Percentiles rank a stretch among this genome's conserved stretches.
Evolutionary conservation across 2,888 invertebrate species (phyloP).

Genomic region (Drosophila vallismaia): DNA sequence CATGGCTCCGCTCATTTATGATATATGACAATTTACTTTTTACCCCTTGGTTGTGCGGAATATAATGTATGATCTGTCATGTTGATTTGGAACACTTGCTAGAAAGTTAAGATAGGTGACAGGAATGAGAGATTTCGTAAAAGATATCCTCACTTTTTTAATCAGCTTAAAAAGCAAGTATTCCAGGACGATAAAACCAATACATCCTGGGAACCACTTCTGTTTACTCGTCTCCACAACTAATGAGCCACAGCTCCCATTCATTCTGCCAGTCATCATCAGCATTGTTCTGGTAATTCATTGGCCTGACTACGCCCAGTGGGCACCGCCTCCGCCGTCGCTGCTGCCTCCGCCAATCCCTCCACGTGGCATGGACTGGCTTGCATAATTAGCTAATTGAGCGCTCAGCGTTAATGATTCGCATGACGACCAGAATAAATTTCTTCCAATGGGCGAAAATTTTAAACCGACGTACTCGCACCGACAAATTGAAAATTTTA

Average conservation of each 20-base stretch:
- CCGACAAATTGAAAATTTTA: constrained; percentile 22
- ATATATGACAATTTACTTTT: constrained; percentile 43
- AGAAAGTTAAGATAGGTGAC: background rate
- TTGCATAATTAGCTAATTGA: constrained; percentile 66
- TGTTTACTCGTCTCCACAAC: constrained; percentile 12
- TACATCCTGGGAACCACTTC: background rate
- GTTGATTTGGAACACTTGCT: background rate
- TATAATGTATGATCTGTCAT: background rate
- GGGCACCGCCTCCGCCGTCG: constrained; percentile 8
- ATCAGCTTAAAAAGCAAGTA: background rate
- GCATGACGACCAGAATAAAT: constrained; percentile 19
- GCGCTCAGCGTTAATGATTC: constrained; percentile 44
- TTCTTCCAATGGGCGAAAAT: background rate
- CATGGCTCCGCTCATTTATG: constrained; percentile 46
- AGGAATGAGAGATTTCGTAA: background rate
- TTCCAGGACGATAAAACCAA: background rate
- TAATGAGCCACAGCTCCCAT: constrained; percentile 33
- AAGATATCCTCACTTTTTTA: background rate
- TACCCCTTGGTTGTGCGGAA: constrained; percentile 5
- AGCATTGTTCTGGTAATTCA: constrained; percentile 28
- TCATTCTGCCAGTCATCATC: constrained; percentile 48
- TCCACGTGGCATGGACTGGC: constrained; percentile 16
- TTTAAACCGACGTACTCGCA: constrained; percentile 9
- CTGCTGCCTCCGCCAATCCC: constrained; percentile 14
- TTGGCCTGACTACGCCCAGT: constrained; percentile 20